These are phyloP conservation scores for Sitobion miscanthi DNA, from an alignment of 1,140 invertebrate species.

Conservation along the genomic window DNA sequence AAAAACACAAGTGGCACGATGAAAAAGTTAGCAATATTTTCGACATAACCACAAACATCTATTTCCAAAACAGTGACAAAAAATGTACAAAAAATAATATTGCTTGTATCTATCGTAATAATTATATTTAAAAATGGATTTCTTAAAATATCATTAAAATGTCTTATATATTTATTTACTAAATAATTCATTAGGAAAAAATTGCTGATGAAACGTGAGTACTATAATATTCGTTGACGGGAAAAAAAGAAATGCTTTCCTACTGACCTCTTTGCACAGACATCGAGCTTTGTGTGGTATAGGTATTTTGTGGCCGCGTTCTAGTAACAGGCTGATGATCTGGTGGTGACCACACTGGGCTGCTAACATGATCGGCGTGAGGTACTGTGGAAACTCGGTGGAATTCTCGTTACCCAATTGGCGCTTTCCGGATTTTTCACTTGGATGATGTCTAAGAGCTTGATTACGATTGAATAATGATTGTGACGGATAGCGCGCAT, in stretches of 20 bases:
- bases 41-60: too few relatives aligned
- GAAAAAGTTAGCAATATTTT: too few relatives aligned
- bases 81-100: too few relatives aligned
- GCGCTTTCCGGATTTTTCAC: neutral
- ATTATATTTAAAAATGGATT: too few relatives aligned
- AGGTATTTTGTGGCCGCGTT: constrained; percentile 66
- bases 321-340: constrained; percentile 72
- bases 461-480: neutral
- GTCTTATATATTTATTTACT: too few relatives aligned
- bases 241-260: neutral
- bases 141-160: too few relatives aligned
- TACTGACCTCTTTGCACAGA: constrained; percentile 65
- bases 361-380: constrained; percentile 76
- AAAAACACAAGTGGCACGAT: neutral
- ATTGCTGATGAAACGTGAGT: too few relatives aligned
- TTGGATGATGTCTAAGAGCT: neutral
- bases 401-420: neutral
- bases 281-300: constrained; percentile 70
- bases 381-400: constrained; percentile 66
- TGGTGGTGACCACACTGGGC: constrained; percentile 75
- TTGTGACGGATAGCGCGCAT: neutral
- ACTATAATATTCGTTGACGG: too few relatives aligned
- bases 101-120: too few relatives aligned
- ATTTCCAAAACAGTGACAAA: too few relatives aligned
- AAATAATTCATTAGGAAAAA: too few relatives aligned